Conservation (phyloP, 2,888 invertebrate genomes). For the Leucophora obtusa region DNA sequence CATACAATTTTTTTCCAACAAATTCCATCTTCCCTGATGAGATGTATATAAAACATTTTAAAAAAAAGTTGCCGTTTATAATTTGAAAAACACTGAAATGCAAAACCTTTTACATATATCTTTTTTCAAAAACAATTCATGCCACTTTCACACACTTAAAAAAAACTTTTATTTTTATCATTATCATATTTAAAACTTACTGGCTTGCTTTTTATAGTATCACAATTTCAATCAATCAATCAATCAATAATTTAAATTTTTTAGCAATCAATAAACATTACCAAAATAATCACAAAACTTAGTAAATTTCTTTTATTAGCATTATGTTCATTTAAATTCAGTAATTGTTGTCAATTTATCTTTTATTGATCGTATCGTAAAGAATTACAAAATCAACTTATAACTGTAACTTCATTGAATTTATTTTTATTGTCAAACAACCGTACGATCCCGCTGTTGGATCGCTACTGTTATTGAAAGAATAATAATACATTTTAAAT, state of each 20-base stretch:
- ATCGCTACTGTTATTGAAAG: slow-evolving; percentile 52
- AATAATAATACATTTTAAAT: slow-evolving; percentile 42
- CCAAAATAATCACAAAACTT: not conserved
- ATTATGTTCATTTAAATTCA: not conserved
- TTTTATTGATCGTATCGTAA: slow-evolving; percentile 7
- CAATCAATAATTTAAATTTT: slow-evolving; percentile 3
- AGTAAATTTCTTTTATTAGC: not conserved
- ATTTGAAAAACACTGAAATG: too few species aligned
- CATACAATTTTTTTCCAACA: too few species aligned
- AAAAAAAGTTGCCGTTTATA: too few species aligned
- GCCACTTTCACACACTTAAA: too few species aligned
- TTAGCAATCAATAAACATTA: not conserved
- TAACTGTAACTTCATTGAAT: not conserved
- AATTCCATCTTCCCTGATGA: too few species aligned
- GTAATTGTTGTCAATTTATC: not conserved
- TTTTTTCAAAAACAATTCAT: too few species aligned
- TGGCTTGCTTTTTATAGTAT: not conserved
- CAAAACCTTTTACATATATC: too few species aligned
- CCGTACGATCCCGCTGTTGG: slow-evolving; percentile 55
- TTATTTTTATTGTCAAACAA: slow-evolving; percentile 27
- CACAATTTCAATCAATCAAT: not conserved
- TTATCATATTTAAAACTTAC: not conserved
- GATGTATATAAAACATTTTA: too few species aligned
- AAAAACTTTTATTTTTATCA: too few species aligned
- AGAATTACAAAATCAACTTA: not conserved